Conservation (phyloP, 2,888 invertebrate genomes). For the Ophion ellenae region DNA sequence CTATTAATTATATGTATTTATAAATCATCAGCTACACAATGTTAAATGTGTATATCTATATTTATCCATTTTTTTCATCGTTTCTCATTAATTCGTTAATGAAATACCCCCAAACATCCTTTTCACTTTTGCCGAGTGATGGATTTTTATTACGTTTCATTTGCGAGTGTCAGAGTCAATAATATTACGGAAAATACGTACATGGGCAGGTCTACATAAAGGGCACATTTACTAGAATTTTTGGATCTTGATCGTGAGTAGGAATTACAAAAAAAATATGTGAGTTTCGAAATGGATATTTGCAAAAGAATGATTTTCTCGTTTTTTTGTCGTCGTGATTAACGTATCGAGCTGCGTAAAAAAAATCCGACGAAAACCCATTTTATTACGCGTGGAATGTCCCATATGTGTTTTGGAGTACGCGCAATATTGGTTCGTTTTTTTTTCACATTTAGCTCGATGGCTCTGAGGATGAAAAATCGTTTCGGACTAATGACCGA, state of each 20-base stretch:
- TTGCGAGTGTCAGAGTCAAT: conserved; percentile 18
- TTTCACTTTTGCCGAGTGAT: conserved; percentile 41
- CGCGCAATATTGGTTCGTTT: conserved; percentile 43
- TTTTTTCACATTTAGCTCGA: conserved; percentile 18
- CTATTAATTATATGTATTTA: conserved; percentile 44
- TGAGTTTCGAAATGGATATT: not conserved
- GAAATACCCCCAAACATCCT: conserved; percentile 30
- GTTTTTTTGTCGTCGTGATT: not conserved
- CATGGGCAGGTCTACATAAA: not conserved
- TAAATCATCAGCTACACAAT: conserved; percentile 32
- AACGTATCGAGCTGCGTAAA: not conserved
- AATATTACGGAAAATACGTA: not conserved
- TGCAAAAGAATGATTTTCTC: not conserved
- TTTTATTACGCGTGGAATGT: conserved; percentile 15
- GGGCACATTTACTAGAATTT: not conserved
- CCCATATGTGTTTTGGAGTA: conserved; percentile 7
- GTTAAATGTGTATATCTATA: conserved; percentile 6
- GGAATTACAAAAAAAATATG: not conserved
- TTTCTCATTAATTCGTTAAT: conserved; percentile 44
- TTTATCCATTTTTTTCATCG: not conserved
- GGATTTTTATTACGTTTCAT: conserved; percentile 18
- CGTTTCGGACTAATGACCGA: conserved; percentile 60
- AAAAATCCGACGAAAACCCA: not conserved
- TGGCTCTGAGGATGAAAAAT: conserved; percentile 59
- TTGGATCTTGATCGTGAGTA: not conserved